Percentiles rank a stretch among this genome's conserved stretches.
Evolutionary conservation across 35 echinoderm and acorn worm species (phyloP).

Genomic region (Holothuria glaberrima): DNA sequence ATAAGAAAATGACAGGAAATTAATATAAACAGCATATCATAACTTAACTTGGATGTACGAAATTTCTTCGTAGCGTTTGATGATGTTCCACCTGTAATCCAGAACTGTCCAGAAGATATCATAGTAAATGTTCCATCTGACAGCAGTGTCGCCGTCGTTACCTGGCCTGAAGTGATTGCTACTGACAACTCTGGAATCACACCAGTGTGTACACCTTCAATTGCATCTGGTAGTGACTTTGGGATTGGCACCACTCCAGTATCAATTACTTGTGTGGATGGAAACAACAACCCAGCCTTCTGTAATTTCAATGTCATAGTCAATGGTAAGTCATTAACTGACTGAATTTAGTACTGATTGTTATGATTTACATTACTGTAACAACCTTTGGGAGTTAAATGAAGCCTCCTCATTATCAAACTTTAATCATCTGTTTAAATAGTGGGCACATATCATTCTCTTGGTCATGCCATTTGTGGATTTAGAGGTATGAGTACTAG

Average conservation of each 20-base stretch:
- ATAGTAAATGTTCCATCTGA: conserved; percentile 17
- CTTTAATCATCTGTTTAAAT: no score
- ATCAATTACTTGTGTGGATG: neutral
- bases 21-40: no score
- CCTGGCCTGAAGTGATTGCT: conserved; percentile 32
- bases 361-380: no score
- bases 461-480: no score
- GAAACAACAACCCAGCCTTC: neutral
- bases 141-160: neutral
- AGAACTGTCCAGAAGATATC: conserved; percentile 41
- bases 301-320: conserved; percentile 39
- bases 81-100: conserved; percentile 26
- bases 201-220: neutral
- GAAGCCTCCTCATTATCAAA: no score
- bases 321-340: conserved; percentile 3
- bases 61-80: neutral
- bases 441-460: no score
- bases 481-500: no score
- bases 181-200: neutral
- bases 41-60: no score
- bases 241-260: neutral
- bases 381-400: no score
- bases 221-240: conserved; percentile 31
- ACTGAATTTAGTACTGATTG: no score
- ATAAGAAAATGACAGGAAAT: no score